These are phyloP conservation scores for Ryuthela nishihirai DNA, from an alignment of 2,888 invertebrate species.

Conservation along the genomic window DNA sequence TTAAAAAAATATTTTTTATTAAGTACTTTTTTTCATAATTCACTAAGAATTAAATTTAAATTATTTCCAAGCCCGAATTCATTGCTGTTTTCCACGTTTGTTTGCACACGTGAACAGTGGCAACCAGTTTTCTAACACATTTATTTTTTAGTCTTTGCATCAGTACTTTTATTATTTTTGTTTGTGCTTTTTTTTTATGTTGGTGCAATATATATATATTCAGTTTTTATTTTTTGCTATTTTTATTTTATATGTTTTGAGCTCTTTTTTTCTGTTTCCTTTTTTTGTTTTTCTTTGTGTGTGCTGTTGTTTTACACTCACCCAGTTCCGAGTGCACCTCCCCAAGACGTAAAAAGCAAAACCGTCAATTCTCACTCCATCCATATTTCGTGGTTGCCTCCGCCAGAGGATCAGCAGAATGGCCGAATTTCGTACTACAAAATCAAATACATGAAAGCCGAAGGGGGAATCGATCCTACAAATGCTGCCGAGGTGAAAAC, in stretches of 20 bases:
- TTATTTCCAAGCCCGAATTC: no score
- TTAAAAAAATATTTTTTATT: no score
- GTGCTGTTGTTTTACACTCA: conserved; percentile 25
- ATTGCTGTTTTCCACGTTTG: no score
- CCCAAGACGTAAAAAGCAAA: conserved; percentile 85
- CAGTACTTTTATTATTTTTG: conserved; percentile 44
- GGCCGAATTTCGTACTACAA: conserved; percentile 93
- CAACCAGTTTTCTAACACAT: no score
- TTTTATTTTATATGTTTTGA: conserved; percentile 22
- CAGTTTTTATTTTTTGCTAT: conserved; percentile 11
- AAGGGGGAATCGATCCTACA: conserved; percentile 60
- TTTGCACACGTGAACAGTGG: no score
- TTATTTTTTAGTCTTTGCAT: no score
- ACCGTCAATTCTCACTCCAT: conserved; percentile 85
- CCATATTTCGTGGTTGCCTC: conserved; percentile 87
- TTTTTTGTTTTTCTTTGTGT: conserved; percentile 43
- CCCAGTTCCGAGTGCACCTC: conserved; percentile 92
- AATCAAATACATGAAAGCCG: conserved; percentile 78
- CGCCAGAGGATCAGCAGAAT: conserved; percentile 83
- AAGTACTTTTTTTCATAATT: no score
- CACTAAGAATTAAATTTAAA: no score
- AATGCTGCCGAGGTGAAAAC: conserved; percentile 60
- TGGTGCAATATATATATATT: conserved; percentile 3
- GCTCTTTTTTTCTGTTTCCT: conserved; percentile 39
- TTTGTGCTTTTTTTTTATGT: conserved; percentile 25